Conservation (phyloP, 1,140 invertebrate genomes). For the Pseudomyrmex dendroicus region DNA sequence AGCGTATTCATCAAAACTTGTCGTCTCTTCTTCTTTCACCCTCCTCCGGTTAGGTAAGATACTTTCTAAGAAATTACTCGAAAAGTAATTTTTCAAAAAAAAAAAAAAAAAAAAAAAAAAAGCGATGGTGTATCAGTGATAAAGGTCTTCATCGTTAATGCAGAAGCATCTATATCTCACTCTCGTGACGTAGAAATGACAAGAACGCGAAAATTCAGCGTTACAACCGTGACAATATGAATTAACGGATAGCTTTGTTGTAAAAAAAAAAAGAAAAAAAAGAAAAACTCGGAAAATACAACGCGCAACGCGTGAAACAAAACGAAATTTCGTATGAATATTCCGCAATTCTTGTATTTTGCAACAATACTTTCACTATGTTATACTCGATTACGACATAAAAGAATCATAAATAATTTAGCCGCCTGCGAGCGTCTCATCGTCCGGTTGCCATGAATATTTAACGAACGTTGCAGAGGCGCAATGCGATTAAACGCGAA, state of each 20-base stretch:
- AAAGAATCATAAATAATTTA: slow-evolving; percentile 53
- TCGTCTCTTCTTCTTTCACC: background rate
- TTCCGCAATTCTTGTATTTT: slow-evolving; percentile 10
- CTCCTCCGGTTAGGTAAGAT: background rate
- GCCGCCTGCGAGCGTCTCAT: slow-evolving; percentile 32
- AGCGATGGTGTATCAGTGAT: no score
- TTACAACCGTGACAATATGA: no score
- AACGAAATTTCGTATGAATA: slow-evolving; percentile 5
- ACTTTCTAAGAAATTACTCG: background rate
- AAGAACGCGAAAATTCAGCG: background rate
- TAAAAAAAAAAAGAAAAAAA: no score
- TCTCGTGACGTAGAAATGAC: no score
- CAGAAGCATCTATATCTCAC: no score
- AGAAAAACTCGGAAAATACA: background rate
- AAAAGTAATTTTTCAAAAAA: background rate
- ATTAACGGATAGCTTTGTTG: no score
- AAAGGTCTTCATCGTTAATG: background rate
- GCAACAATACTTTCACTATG: slow-evolving; percentile 31
- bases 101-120: no score
- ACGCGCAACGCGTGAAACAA: background rate
- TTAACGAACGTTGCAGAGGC: slow-evolving; percentile 40
- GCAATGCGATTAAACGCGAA: slow-evolving; percentile 20
- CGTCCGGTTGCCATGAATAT: slow-evolving; percentile 36
- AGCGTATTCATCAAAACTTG: background rate
- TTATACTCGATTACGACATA: slow-evolving; percentile 30